phyloP scores from a whole-genome alignment of 2,113 vertebrate species.

The Ammospiza nelsoni region DNA sequence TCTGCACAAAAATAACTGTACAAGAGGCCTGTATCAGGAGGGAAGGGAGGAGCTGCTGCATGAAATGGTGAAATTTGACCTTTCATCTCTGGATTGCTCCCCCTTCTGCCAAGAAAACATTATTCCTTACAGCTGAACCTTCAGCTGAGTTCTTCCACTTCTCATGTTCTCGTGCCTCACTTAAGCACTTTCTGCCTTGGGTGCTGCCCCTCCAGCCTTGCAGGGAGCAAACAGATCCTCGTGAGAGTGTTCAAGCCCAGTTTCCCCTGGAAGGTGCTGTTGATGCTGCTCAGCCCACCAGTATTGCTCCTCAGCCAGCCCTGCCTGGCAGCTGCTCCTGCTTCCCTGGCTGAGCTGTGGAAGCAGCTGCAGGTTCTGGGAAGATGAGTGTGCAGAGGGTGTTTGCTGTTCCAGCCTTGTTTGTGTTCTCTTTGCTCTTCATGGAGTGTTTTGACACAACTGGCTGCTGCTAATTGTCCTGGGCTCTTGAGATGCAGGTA shows the following conservation, averaged over 20 bases:
- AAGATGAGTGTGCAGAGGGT: background rate
- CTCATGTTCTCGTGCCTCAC: background rate
- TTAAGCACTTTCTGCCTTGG: background rate
- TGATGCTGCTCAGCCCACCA: constrained; percentile 36
- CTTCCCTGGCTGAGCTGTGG: background rate
- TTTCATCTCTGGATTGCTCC: background rate
- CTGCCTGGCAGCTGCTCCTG: background rate
- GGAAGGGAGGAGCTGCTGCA: constrained; percentile 6
- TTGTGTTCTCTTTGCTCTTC: background rate
- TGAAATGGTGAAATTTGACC: background rate
- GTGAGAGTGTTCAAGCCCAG: background rate
- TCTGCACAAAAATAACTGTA: background rate
- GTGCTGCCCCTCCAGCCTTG: background rate
- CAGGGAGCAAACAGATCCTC: background rate
- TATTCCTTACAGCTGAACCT: background rate
- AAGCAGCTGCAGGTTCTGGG: constrained; percentile 18
- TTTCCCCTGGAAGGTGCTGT: background rate
- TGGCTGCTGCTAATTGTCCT: background rate
- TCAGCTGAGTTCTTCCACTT: background rate
- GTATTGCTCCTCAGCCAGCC: background rate
- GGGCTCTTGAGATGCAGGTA: background rate
- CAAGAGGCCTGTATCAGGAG: background rate
- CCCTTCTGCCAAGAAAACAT: background rate
- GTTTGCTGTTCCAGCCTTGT: constrained; percentile 5
- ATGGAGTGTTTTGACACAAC: background rate